These are phyloP conservation scores for Ciconia boyciana DNA, from an alignment of 2,113 vertebrate genomes.

Conservation along the genomic window DNA sequence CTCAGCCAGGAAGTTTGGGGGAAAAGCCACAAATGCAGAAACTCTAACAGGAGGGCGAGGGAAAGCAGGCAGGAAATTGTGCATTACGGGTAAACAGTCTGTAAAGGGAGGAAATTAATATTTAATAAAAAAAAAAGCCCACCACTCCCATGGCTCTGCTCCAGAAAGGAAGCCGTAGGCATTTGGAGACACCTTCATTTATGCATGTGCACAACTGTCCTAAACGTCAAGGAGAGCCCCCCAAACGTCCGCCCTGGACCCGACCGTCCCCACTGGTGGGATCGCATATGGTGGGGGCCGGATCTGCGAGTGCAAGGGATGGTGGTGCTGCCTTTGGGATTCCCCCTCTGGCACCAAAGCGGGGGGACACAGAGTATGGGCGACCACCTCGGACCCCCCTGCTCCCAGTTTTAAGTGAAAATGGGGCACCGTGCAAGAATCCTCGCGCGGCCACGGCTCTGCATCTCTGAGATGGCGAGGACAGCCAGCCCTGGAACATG, in stretches of 20 bases:
- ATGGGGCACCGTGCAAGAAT: accelerated
- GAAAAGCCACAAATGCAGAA: neutral
- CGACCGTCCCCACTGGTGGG: accelerated
- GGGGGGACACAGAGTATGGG: too few relatives aligned
- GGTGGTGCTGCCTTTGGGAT: neutral
- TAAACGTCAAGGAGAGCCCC: neutral
- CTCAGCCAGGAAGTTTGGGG: neutral
- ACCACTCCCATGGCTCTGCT: neutral
- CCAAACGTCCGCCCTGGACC: neutral
- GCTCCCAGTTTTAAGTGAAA: neutral
- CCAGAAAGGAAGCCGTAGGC: neutral
- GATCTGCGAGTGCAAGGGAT: too few relatives aligned
- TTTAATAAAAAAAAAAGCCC: neutral
- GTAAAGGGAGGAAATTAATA: neutral
- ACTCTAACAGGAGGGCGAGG: neutral
- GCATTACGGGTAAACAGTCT: neutral
- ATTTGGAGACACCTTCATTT: neutral
- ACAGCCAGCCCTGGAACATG: too few relatives aligned
- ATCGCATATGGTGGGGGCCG: accelerated
- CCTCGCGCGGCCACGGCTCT: neutral
- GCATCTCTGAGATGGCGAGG: accelerated
- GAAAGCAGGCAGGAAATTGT: neutral
- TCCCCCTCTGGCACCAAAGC: too few relatives aligned
- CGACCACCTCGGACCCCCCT: accelerated
- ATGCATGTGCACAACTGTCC: accelerated